These are phyloP conservation scores for Epinephelus moara DNA, from an alignment of 2,113 vertebrate genomes.

Conservation along the genomic window DNA sequence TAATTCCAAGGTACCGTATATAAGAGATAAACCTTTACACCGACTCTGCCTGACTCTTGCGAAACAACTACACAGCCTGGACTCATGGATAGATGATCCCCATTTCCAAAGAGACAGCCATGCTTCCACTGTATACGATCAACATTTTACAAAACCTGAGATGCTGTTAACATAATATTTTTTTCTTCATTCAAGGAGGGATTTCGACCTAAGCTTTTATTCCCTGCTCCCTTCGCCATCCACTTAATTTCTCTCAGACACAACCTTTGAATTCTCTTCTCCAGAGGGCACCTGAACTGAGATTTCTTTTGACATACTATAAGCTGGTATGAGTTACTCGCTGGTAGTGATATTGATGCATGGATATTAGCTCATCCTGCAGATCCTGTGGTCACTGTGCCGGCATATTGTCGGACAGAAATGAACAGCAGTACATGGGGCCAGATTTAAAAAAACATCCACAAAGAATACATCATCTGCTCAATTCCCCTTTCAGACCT, in stretches of 20 bases:
- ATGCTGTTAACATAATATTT: slow-evolving; percentile 2
- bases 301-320: slow-evolving; percentile 24
- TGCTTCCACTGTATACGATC: background rate
- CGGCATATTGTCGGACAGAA: slow-evolving; percentile 29
- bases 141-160: slow-evolving; percentile 9
- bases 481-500: slow-evolving; percentile 23
- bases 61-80: slow-evolving; percentile 29
- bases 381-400: slow-evolving; percentile 22
- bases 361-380: slow-evolving; percentile 31
- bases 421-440: slow-evolving; percentile 17
- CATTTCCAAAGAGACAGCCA: slow-evolving; percentile 14
- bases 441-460: slow-evolving; percentile 14
- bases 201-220: slow-evolving; percentile 13
- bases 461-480: slow-evolving; percentile 42
- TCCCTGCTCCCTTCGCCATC: background rate
- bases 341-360: slow-evolving; percentile 27
- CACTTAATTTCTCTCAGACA: slow-evolving; percentile 24
- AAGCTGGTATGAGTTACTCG: slow-evolving; percentile 9
- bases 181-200: slow-evolving; percentile 23
- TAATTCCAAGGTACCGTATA: slow-evolving; percentile 34
- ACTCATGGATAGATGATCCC: slow-evolving; percentile 22
- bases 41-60: slow-evolving; percentile 5
- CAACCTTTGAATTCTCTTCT: slow-evolving; percentile 19
- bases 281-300: slow-evolving; percentile 21
- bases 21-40: slow-evolving; percentile 32